Evolutionary conservation across 2,113 vertebrate genomes (phyloP).

Genomic region (Cynopterus brachyotis): DNA sequence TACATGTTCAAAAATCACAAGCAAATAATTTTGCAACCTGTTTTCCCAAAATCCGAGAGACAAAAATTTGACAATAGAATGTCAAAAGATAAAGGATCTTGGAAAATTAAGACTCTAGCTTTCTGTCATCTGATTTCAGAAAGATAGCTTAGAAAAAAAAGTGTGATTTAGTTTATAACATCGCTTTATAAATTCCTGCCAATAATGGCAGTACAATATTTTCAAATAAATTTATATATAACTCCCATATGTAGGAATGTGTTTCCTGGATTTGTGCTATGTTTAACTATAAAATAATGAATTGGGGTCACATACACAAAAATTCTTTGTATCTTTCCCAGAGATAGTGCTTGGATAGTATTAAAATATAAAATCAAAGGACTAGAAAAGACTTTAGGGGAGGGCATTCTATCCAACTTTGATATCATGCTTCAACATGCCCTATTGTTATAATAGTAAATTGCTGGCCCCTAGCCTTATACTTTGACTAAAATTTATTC

Average conservation of each 20-base stretch:
- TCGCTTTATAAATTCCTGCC: slow-evolving; percentile 43
- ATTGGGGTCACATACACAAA: background rate
- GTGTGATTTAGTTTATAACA: slow-evolving; percentile 11
- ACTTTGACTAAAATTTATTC: slow-evolving; percentile 20
- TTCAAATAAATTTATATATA: slow-evolving; percentile 13
- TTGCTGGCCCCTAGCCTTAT: background rate
- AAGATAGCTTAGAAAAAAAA: background rate
- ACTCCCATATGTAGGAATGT: background rate
- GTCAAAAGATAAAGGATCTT: slow-evolving; percentile 24
- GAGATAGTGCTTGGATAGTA: background rate
- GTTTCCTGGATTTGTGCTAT: slow-evolving; percentile 12
- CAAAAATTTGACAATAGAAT: background rate
- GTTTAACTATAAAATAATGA: slow-evolving; percentile 41
- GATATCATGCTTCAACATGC: background rate
- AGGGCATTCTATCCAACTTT: background rate
- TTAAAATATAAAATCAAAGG: slow-evolving; percentile 35
- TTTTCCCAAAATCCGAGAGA: slow-evolving; percentile 25
- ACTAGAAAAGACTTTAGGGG: background rate
- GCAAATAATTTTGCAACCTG: background rate
- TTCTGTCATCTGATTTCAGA: slow-evolving; percentile 4
- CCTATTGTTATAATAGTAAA: background rate
- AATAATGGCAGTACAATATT: slow-evolving; percentile 1
- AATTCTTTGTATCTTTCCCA: slow-evolving; percentile 5
- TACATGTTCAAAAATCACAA: background rate
- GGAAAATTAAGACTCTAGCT: slow-evolving; percentile 9